Evolutionary conservation across 2,888 invertebrate genomes (phyloP), one percentile per base, ranked within the genome.

Genomic region (Thecocarcelia acutangulata): DNA sequence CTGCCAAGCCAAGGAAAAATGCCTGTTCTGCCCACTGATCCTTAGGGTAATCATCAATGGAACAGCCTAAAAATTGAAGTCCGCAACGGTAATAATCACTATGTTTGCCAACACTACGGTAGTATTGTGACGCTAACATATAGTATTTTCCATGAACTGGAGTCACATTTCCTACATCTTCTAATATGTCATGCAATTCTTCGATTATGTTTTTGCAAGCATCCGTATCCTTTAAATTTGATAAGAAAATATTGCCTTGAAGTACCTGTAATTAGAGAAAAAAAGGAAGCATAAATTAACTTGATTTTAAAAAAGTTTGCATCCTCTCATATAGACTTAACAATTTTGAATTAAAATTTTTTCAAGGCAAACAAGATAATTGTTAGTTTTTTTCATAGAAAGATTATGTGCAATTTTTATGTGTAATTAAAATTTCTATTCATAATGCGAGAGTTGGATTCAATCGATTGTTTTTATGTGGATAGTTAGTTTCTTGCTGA

Each of bases 61-160:
- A 94, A 87, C 95, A 95, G 17, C 96, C 96, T 84, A 95, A 91
- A 88, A 94, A 95, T 88, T 97, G 94, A 12, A 99, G 92, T 11
- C 98, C 97, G 80, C 98, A 96, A 78, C 97, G 94, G 91, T 99
- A 99, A 92, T 98, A 99, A 85, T 96, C 96, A 0, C 97, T 96
- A 91, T 98, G 97, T 85, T 97, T 96, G 0, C 97, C 97, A 44
- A 90, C 88, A 56, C 89, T 94, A 91, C 96, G 94, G 90, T 98
- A 97, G 87, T 98, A 96, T 85, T 97, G 96, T 2, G 97, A 97
- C 4, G 98, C 97, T 2, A 98, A 92, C 85, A 97, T 94, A 88
- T 98, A 99, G 91, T 97, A 99, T 87, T 97, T 93, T 28, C 97
- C 97, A 88, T 99, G 98, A 0, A 98, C 98, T 0, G 97, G 93